Evolutionary conservation across 1,140 invertebrate species (phyloP).

Genomic region (Temnothorax curvispinosus): DNA sequence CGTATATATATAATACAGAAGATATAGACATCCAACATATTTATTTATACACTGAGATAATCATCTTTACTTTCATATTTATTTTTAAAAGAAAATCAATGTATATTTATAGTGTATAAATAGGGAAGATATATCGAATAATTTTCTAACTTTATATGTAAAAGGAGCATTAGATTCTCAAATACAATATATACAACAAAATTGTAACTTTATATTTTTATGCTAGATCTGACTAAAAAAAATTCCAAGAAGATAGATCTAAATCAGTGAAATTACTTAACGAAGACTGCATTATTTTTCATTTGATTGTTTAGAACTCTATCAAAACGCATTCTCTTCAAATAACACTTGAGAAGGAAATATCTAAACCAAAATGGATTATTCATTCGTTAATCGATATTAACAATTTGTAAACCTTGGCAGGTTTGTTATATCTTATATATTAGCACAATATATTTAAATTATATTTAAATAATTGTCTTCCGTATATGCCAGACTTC

Average conservation of each 20-base stretch:
- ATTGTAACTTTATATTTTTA: slow-evolving; percentile 2
- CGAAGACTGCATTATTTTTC: slow-evolving; percentile 1
- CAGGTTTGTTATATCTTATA: neutral
- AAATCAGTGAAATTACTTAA: neutral
- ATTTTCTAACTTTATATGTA: neutral
- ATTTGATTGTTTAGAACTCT: slow-evolving; percentile 1
- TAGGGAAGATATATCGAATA: slow-evolving; percentile 14
- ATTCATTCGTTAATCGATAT: slow-evolving; percentile 1
- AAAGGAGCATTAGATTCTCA: neutral
- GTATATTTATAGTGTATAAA: slow-evolving; percentile 30
- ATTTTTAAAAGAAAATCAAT: slow-evolving; percentile 10
- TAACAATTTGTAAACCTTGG: slow-evolving; percentile 5
- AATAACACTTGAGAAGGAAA: neutral
- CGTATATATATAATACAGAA: slow-evolving; percentile 17
- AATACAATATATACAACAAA: slow-evolving; percentile 36
- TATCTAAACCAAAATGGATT: neutral
- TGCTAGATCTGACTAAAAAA: neutral
- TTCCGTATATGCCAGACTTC: neutral
- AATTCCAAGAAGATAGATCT: slow-evolving; percentile 1
- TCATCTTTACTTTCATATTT: neutral
- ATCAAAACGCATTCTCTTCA: neutral
- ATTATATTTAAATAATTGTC: neutral
- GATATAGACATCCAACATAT: slow-evolving; percentile 33
- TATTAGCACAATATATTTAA: neutral
- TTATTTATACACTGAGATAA: neutral